A percentile compares a stretch with the other conserved stretches of the same genome.
phyloP scores from a whole-genome alignment of 2,797 vertebrate genomes.

The Chaenodraco wilsoni region DNA sequence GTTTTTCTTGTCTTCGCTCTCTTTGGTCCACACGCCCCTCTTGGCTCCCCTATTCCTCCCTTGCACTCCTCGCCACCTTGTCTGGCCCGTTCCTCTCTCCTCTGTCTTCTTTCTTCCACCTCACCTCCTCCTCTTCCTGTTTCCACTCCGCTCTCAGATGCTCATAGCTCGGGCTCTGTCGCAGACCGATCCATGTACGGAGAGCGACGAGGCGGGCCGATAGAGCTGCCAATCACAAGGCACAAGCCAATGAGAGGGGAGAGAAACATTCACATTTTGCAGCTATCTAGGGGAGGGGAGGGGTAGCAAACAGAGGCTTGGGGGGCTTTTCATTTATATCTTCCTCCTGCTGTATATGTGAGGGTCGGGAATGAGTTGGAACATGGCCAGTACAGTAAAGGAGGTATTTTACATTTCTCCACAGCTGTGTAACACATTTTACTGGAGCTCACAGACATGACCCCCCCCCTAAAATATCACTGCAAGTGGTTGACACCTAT shows the following conservation, averaged over 20 bases:
- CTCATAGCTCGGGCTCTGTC: constrained; percentile 60
- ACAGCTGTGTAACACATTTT: constrained; percentile 47
- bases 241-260: constrained; percentile 60
- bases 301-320: constrained; percentile 65
- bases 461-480: background rate
- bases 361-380: constrained; percentile 62
- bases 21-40: constrained; percentile 67
- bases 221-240: constrained; percentile 55
- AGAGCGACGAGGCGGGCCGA: constrained; percentile 47
- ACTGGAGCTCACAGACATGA: constrained; percentile 2
- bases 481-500: background rate
- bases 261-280: constrained; percentile 57
- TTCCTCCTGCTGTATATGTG: constrained; percentile 61
- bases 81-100: constrained; percentile 73
- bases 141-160: constrained; percentile 80
- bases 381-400: constrained; percentile 75
- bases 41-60: constrained; percentile 76
- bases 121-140: constrained; percentile 79
- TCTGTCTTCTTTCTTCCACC: constrained; percentile 77
- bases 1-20: constrained; percentile 44
- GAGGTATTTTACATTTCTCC: constrained; percentile 75
- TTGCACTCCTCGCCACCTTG: constrained; percentile 73
- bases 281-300: constrained; percentile 55
- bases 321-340: constrained; percentile 63
- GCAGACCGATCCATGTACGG: constrained; percentile 77